A percentile compares a stretch with the other conserved stretches of the same genome.
Evolutionary conservation across 2,888 invertebrate genomes (phyloP).

Genomic region (Athalia cordata): DNA sequence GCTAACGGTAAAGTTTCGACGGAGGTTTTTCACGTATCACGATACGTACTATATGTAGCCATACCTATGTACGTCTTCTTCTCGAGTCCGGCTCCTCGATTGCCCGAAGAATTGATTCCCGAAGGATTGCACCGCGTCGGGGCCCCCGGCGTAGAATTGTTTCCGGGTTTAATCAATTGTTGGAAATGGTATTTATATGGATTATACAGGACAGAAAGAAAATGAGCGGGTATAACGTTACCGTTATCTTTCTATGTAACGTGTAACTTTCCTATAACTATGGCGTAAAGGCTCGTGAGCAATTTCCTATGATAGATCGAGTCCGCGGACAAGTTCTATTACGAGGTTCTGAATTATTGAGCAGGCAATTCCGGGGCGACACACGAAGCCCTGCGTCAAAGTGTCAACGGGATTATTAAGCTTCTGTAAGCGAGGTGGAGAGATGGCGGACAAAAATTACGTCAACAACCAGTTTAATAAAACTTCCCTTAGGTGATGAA

Average conservation of each 20-base stretch:
- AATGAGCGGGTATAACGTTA: conserved; percentile 7
- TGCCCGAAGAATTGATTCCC: conserved; percentile 3
- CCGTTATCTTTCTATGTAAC: conserved; percentile 34
- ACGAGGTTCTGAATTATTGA: conserved; percentile 71
- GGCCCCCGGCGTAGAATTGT: conserved; percentile 1
- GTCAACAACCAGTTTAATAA: conserved; percentile 37
- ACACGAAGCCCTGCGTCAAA: conserved; percentile 64
- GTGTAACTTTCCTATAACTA: conserved; percentile 41
- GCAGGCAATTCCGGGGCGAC: conserved; percentile 68
- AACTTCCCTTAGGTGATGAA: conserved; percentile 1
- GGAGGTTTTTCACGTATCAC: no score
- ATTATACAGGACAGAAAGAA: conserved; percentile 32
- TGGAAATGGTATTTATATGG: conserved; percentile 38
- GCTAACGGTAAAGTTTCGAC: no score
- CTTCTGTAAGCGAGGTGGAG: conserved; percentile 48
- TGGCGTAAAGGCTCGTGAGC: conserved; percentile 64
- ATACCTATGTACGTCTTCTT: no score
- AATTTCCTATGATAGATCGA: conserved; percentile 72
- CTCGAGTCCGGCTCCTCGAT: not conserved
- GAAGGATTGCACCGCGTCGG: not conserved
- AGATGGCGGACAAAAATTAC: conserved; percentile 28
- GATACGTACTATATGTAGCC: no score
- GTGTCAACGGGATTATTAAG: conserved; percentile 71
- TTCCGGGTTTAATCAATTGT: conserved; percentile 32
- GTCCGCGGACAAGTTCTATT: conserved; percentile 70